Base-by-base conservation (phyloP, 2,113 vertebrate species). In the Ibidorhyncha struthersii region DNA sequence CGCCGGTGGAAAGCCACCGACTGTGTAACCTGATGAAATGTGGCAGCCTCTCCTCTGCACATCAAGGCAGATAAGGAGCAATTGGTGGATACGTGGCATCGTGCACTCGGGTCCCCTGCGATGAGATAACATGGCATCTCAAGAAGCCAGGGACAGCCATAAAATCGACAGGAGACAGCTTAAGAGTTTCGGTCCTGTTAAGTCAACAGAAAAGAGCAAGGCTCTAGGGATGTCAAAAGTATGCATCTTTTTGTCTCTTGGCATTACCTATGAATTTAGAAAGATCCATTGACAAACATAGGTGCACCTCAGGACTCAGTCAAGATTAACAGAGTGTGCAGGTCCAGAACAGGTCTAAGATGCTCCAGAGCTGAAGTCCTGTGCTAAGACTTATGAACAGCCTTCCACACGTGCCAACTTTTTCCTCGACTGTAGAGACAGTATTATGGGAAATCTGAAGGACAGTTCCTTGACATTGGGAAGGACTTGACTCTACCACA, bases 81-180 rank as follows among this genome's bases (percentile, higher is more conserved):
- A 74, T 6, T 1, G 8, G 29, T 23, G 25, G 49, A 77, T 38
- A 59, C 0, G 8, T 5, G 19, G 55, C 3, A 1, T 2, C 2
- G 49, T 0, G 20, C 17, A 8, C 34, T 40, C 1, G 0, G 34
- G 43, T 30, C 30, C 65, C 55, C 65, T 18, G 65, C 0, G 3
- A 58, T 32, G 43, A 84, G 78, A 32, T 65, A 85, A 61, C 4
- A 0, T 3, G 12, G 62, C 81, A 86, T 12, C 78, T 81, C 72
- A 80, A 14, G 21, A 13, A 77, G 58, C 13, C 59, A 49, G 29
- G 13, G 15, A 87, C 36, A 70, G 73, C 40, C 26, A 29, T 4
- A 61, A 65, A 56, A 56, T 8, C 70, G 73, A 52, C 0, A 0
- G 43, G 22, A 92, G 41, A 56, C 30, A 63, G 50, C 25, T 70